Base-by-base conservation (phyloP, 2,888 invertebrate species). In the Caenorhabditis parvicauda region DNA sequence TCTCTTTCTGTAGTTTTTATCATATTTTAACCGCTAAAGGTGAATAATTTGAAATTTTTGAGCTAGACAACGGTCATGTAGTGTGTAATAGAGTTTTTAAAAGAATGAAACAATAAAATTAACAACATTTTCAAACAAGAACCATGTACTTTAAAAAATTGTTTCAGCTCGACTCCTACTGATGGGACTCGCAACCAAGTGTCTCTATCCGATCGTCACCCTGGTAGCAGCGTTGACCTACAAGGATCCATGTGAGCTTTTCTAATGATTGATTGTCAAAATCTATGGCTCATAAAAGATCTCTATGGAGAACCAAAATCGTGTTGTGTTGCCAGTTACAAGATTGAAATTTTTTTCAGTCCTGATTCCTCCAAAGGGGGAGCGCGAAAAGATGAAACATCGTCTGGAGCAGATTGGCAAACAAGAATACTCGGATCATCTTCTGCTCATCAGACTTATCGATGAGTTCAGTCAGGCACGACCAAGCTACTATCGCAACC, bases 141-240 rank as follows among this genome's bases (percentile, higher is more conserved):
- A n/a, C n/a, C n/a, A n/a, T n/a, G n/a, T n/a, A n/a, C n/a, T n/a
- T n/a, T n/a, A n/a, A n/a, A n/a, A n/a, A 22, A 43, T 29, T 29
- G 12, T 57, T 57, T 57, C 52, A 58, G 61, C 67, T 3, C 93
- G 95, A 83, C 90, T 92, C 88, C 83, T 98, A 59, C 84, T 98
- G 0, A 92, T 91, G 81, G 88, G 91, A 1, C 87, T 92, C 38
- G 89, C 92, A 2, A 87, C 94, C 69, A 90, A 91, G 82, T 98
- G 96, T 82, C 84, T 94, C 32, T 92, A 93, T 82, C 94, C 95
- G 1, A 86, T 96, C 28, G 83, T 92, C 53, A 93, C 93, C 1
- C 89, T 98, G 38, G 91, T 91, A 0, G 90, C 92, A 79, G 87
- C 88, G 66, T 85, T 94, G 69, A 89, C 92, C 0, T 87, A 88